Percentiles rank a stretch among this genome's conserved stretches.
Conservation (phyloP, 2,797 vertebrate species). For the Danio choprae region DNA sequence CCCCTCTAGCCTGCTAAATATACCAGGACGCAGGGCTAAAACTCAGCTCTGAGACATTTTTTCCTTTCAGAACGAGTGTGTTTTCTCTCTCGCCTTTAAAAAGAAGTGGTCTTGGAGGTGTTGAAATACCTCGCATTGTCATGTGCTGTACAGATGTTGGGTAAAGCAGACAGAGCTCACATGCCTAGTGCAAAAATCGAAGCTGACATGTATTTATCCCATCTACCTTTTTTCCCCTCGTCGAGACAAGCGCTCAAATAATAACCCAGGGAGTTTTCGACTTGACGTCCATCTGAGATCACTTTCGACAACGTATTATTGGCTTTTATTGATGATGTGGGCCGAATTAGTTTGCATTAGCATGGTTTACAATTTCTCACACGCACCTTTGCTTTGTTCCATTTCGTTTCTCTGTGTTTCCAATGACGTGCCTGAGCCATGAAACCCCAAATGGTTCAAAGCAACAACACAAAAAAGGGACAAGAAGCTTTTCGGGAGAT, state of each 20-base stretch:
- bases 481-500: constrained; percentile 4
- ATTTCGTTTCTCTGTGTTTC: constrained; percentile 44
- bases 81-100: constrained; percentile 63
- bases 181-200: constrained; percentile 55
- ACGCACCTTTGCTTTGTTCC: constrained; percentile 59
- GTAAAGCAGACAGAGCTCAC: constrained; percentile 59
- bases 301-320: constrained; percentile 46
- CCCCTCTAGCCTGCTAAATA: constrained; percentile 38
- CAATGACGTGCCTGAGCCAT: constrained; percentile 46
- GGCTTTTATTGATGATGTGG: constrained; percentile 45
- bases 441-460: constrained; percentile 16
- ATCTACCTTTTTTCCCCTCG: constrained; percentile 37
- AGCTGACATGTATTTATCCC: constrained; percentile 60
- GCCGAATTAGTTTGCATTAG: constrained; percentile 39
- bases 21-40: constrained; percentile 51
- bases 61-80: constrained; percentile 56
- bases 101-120: constrained; percentile 60
- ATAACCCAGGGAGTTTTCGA: constrained; percentile 45
- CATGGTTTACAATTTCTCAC: constrained; percentile 57
- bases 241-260: constrained; percentile 47
- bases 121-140: constrained; percentile 71
- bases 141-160: constrained; percentile 73
- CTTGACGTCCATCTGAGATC: constrained; percentile 49
- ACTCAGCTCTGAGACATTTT: constrained; percentile 56
- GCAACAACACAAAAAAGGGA: neutral